These are phyloP conservation scores for Mesoclemmys tuberculata DNA, from an alignment of 2,113 vertebrate genomes.

Conservation along the genomic window DNA sequence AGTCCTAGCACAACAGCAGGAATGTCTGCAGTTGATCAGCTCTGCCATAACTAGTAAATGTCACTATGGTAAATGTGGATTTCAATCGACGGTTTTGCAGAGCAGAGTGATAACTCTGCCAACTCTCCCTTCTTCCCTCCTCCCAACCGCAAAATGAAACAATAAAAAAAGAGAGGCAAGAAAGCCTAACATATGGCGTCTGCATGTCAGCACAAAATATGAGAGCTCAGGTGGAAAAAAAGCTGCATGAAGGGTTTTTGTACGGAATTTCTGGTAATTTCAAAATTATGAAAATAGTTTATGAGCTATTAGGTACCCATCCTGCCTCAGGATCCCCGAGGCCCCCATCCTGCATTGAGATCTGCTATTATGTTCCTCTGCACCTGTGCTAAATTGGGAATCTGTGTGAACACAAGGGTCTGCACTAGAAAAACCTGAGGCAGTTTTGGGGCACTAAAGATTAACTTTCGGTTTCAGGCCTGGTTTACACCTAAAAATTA, in stretches of 20 bases:
- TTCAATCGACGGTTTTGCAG: conserved; percentile 61
- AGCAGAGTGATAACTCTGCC: conserved; percentile 69
- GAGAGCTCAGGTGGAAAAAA: conserved; percentile 63
- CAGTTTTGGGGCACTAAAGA: not conserved
- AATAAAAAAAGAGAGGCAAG: not conserved
- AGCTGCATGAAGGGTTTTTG: conserved; percentile 68
- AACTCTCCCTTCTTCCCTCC: conserved; percentile 24
- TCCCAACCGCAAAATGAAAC: conserved; percentile 14
- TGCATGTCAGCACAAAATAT: conserved; percentile 62
- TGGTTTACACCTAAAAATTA: not conserved
- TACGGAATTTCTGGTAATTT: conserved; percentile 68
- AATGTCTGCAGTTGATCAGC: conserved; percentile 75
- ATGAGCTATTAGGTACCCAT: conserved; percentile 37
- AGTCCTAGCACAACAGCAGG: conserved; percentile 63
- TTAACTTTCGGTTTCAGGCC: not conserved
- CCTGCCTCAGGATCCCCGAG: conserved; percentile 40
- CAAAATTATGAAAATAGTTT: conserved; percentile 53
- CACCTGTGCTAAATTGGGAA: conserved; percentile 13
- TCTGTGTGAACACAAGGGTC: not conserved
- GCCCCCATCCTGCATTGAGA: conserved; percentile 39
- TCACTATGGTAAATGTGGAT: conserved; percentile 65
- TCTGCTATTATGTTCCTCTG: conserved; percentile 25
- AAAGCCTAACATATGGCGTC: conserved; percentile 39
- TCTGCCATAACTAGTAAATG: conserved; percentile 71
- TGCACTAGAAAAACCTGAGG: not conserved